Evolutionary conservation across 2,113 vertebrate genomes (phyloP), one percentile per base, ranked within the genome.

Genomic region (Sander vitreus): DNA sequence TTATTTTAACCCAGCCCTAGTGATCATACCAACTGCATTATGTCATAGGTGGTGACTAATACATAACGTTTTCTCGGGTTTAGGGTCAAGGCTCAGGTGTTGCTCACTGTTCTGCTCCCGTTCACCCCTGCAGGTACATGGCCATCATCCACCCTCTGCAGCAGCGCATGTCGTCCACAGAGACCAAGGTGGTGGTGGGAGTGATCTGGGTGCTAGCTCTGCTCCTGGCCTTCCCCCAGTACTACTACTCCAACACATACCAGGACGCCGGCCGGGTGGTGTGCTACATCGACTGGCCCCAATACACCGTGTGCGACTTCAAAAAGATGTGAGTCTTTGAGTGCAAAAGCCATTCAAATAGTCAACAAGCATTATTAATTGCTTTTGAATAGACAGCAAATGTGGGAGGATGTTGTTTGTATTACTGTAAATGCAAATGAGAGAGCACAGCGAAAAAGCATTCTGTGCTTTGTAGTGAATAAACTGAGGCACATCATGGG

Each of bases 131-230:
- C 94, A 99, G 98, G 94, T 99, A 99, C 92, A 94, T 99, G 97
- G 98, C 98, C 67, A 99, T 99, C 92, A 99, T 99, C 88, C 98
- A 98, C 79, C 98, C 98, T 0, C 95, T 99, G 77, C 95, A 97
- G 90, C 98, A 97, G 65, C 96, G 98, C 23, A 96, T 99, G 86
- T 98, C 98, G 0, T 96, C 98, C 78, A 96, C 95, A 0, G 96
- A 97, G 94, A 99, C 98, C 89, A 98, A 97, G 83, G 95, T 97
- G 53, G 94, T 99, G 71, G 96, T 99, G 13, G 94, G 85, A 0
- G 72, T 97, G 81, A 99, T 99, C 95, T 99, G 98, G 98, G 74
- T 96, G 8, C 93, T 99, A 92, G 98, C 98, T 1, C 93, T 97
- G 58, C 95, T 98, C 13, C 94, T 99, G 85, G 97, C 98, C 0